A percentile compares a stretch with the other conserved stretches of the same genome.
phyloP scores from a whole-genome alignment of 2,797 vertebrate genomes.

The Sebastes ruberrimus region DNA sequence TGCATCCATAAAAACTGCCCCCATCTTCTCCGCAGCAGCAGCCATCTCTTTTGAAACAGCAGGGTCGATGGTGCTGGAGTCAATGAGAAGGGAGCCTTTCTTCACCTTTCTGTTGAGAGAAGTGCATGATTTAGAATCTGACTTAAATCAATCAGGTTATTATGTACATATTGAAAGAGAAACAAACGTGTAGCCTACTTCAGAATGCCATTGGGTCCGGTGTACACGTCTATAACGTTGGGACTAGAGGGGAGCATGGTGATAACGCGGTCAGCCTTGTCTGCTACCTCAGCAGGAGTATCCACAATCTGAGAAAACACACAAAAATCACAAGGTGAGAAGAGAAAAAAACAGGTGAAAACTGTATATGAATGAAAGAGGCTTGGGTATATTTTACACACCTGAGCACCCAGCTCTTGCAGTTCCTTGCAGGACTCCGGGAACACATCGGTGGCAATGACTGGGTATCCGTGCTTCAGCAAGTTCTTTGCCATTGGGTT shows the following conservation, averaged over 20 bases:
- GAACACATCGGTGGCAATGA: constrained; percentile 95
- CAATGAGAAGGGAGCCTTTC: constrained; percentile 96
- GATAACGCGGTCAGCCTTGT: constrained; percentile 96
- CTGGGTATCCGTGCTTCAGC: constrained; percentile 94
- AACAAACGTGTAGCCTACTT: constrained; percentile 59
- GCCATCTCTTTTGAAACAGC: constrained; percentile 95
- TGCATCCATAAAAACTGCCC: constrained; percentile 98
- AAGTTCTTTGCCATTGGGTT: constrained; percentile 99
- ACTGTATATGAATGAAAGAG: not conserved
- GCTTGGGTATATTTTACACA: constrained; percentile 49
- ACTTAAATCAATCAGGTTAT: not conserved
- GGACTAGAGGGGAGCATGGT: constrained; percentile 97
- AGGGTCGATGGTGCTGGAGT: constrained; percentile 98
- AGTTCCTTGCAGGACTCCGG: constrained; percentile 97
- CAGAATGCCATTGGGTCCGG: constrained; percentile 93
- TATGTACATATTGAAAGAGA: not conserved
- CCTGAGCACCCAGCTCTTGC: constrained; percentile 94
- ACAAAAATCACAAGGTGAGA: not conserved
- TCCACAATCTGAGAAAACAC: constrained; percentile 88
- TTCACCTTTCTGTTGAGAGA: constrained; percentile 91
- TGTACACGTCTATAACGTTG: constrained; percentile 93
- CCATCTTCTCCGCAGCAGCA: constrained; percentile 93
- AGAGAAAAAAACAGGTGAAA: not conserved
- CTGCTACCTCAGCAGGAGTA: constrained; percentile 94
- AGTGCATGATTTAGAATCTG: not conserved